Base-by-base conservation (phyloP, 2,113 vertebrate genomes). In the Hepsetus odoe region DNA sequence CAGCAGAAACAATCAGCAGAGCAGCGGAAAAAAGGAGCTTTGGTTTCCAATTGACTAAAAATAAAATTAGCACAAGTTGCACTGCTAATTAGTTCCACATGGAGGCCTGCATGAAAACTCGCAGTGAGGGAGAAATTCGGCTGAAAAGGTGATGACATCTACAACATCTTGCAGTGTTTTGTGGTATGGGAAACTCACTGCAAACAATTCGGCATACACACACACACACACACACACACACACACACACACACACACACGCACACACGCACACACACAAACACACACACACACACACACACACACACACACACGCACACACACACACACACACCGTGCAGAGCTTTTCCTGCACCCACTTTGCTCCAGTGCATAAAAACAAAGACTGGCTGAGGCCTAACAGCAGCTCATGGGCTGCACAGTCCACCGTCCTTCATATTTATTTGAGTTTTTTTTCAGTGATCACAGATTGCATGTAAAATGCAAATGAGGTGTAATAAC, bases 121-220 rank as follows among this genome's bases (percentile, higher is more conserved):
- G 78, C 76, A 80, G 72, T 83, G 85, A 38, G 70, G 40, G 84
- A 69, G 76, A 75, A 84, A 79, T 79, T 79, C 82, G 77, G 72
- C 80, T 73, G 66, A 74, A 72, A 83, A 88, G 86, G 86, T 90
- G 88, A 88, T 86, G 89, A 89, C 89, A 89, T 84, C 74, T 67
- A 40, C 82, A 84, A 92, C 91, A 92, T 91, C 88, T 92, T 92
- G 90, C 80, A 92, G 87, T 82, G 49, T 73, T 91, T 91, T 91
- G 87, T 74, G 90, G 87, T 88, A 61, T 88, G 83, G 85, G 83
- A 86, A 88, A 86, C 78, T 84, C 67, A 77, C 76, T 85, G 81
- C 80, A 88, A 90, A 87, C 82, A 86, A 84, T 86, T 90, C 82
- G 78, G 46, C 38, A 82, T 38, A 74, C n/a, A 38, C 46, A 35